Evolutionary conservation across 2,113 vertebrate genomes (phyloP).

Genomic region (Helogale parvula): DNA sequence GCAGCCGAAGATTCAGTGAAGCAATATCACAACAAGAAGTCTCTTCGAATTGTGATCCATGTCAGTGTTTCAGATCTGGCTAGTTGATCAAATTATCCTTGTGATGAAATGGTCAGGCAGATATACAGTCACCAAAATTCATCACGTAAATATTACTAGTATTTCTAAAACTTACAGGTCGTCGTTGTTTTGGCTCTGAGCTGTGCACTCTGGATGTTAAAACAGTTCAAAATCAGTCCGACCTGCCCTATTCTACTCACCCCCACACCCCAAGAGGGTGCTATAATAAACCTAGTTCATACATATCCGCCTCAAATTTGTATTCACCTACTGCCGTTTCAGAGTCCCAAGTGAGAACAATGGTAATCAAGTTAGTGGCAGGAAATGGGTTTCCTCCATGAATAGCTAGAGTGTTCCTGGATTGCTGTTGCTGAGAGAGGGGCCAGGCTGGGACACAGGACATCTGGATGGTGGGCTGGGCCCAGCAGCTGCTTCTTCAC

Average conservation of each 20-base stretch:
- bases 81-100: not conserved
- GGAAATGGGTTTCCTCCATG: not conserved
- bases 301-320: not conserved
- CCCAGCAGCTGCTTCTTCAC: not conserved
- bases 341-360: not conserved
- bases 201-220: not conserved
- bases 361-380: not conserved
- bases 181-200: not conserved
- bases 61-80: not conserved
- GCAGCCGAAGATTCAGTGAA: not conserved
- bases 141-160: not conserved
- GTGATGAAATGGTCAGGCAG: not conserved
- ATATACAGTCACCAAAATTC: not conserved
- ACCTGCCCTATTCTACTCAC: not conserved
- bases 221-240: not conserved
- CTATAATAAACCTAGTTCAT: slow-evolving; percentile 1
- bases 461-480: not conserved
- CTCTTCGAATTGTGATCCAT: not conserved
- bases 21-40: not conserved
- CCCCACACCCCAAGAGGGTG: not conserved
- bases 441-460: slow-evolving; percentile 32
- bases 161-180: not conserved
- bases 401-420: slow-evolving; percentile 29
- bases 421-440: not conserved
- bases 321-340: not conserved